phyloP scores from a whole-genome alignment of 2,113 vertebrate genomes.

The Sakesphorus luctuosus region DNA sequence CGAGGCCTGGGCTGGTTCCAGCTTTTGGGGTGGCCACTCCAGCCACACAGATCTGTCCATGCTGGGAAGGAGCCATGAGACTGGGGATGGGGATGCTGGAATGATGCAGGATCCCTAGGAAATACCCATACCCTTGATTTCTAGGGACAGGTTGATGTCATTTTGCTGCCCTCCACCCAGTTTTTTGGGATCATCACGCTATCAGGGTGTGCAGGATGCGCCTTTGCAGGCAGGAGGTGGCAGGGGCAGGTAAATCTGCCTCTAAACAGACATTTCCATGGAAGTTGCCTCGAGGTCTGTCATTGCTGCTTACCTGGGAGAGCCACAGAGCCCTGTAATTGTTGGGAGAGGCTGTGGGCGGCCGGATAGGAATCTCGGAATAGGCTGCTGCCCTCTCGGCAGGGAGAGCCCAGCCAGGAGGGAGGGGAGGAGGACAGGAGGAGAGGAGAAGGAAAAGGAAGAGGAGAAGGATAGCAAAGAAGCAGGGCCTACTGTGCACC shows the following conservation, averaged over 20 bases:
- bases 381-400: not conserved
- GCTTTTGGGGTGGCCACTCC: not conserved
- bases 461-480: not conserved
- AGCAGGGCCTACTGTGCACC: not conserved
- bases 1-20: not conserved
- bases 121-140: not conserved
- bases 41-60: not conserved
- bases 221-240: not conserved
- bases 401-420: not conserved
- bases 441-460: not conserved
- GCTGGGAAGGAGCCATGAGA: not conserved
- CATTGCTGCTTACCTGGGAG: not conserved
- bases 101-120: not conserved
- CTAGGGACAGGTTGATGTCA: too few relatives aligned
- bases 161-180: not conserved
- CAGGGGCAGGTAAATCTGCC: not conserved
- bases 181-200: rapidly evolving
- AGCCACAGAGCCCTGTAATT: not conserved
- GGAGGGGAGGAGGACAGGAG: not conserved
- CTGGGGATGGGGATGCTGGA: not conserved
- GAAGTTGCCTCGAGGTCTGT: slow-evolving; percentile 6
- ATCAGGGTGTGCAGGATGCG: rapidly evolving
- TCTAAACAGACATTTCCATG: slow-evolving; percentile 10
- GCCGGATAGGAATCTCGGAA: not conserved
- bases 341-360: slow-evolving; percentile 3